Evolutionary conservation across 1,140 invertebrate species (phyloP).

Genomic region (Drosophila chauvacae): DNA sequence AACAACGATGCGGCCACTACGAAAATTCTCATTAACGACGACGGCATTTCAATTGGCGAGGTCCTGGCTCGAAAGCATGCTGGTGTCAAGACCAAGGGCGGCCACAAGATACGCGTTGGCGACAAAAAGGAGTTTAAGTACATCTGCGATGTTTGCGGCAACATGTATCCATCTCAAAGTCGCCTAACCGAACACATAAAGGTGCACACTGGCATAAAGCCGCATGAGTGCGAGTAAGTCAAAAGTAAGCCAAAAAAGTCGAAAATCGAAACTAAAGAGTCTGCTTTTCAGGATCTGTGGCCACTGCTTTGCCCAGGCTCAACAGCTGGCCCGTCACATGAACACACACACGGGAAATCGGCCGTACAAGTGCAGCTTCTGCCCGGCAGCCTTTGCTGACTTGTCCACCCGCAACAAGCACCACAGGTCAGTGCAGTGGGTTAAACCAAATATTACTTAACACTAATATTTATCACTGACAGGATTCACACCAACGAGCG

Average conservation of each 20-base stretch:
- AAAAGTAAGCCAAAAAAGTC: background rate
- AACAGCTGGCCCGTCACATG: conserved; percentile 80
- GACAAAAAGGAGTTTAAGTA: conserved; percentile 77
- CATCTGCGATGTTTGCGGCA: conserved; percentile 83
- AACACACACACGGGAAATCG: conserved; percentile 81
- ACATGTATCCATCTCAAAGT: conserved; percentile 81
- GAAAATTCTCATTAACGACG: conserved; percentile 52
- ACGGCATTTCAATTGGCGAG: conserved; percentile 56
- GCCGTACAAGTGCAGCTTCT: conserved; percentile 90
- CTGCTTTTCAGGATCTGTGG: conserved; percentile 69
- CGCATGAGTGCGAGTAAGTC: conserved; percentile 81
- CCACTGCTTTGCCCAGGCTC: conserved; percentile 75
- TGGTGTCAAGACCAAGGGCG: conserved; percentile 69
- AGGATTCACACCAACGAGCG: conserved; percentile 87
- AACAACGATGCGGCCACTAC: conserved; percentile 20
- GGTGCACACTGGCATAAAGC: conserved; percentile 78
- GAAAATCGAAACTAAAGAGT: background rate
- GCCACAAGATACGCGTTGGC: conserved; percentile 67
- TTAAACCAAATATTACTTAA: background rate
- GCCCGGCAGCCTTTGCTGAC: conserved; percentile 89
- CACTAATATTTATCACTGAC: background rate
- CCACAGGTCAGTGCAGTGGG: conserved; percentile 81
- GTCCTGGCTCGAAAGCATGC: conserved; percentile 43
- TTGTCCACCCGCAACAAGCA: conserved; percentile 87
- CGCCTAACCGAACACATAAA: conserved; percentile 83